phyloP scores from a whole-genome alignment of 2,797 vertebrate species.

The Sebastes umbrosus region DNA sequence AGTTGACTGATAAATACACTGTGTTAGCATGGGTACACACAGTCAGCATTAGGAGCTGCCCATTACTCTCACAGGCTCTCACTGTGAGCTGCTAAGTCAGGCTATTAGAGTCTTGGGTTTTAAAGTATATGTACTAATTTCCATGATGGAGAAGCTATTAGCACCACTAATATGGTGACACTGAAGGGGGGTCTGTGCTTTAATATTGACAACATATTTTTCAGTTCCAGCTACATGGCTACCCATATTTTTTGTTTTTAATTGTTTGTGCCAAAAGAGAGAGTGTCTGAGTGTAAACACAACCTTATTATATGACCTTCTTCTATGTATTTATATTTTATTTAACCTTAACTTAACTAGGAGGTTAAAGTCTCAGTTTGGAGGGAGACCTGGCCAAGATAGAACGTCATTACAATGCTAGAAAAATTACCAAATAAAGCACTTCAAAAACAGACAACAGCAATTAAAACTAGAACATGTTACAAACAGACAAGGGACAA shows the following conservation, averaged over 20 bases:
- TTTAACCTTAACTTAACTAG: no score
- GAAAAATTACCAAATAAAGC: no score
- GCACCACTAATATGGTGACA: not conserved
- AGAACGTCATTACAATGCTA: no score
- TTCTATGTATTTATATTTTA: not conserved
- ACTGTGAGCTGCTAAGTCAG: not conserved
- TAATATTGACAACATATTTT: not conserved
- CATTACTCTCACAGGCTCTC: constrained; percentile 7
- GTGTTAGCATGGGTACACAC: constrained; percentile 7
- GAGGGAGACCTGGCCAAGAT: no score
- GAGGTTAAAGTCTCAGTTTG: no score
- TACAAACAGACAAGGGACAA: no score
- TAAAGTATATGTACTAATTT: not conserved
- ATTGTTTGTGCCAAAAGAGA: not conserved
- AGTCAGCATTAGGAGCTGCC: not conserved
- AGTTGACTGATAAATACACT: not conserved
- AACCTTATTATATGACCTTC: not conserved
- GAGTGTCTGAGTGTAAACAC: not conserved
- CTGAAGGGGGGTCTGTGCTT: not conserved
- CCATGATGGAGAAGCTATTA: not conserved
- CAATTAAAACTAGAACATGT: no score
- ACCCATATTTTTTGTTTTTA: not conserved
- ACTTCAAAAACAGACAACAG: no score
- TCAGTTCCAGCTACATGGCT: not conserved
- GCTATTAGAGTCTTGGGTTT: not conserved